These are phyloP conservation scores for Chymomyza amoena DNA, from an alignment of 2,888 invertebrate genomes.

Conservation along the genomic window DNA sequence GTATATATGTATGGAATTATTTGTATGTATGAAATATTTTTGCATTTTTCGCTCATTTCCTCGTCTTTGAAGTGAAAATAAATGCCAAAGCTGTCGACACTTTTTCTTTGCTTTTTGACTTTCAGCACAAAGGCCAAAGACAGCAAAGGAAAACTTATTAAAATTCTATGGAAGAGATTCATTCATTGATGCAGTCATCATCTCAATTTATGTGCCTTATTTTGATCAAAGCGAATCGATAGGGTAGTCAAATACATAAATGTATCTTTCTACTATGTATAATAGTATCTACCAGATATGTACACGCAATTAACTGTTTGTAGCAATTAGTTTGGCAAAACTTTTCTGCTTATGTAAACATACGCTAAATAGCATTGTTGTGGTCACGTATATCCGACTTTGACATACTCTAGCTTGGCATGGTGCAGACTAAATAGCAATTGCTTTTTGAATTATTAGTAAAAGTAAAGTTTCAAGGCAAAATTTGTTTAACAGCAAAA, in stretches of 20 bases:
- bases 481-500: no score
- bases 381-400: no score
- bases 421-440: neutral
- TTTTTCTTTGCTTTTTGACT: neutral
- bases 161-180: neutral
- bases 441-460: no score
- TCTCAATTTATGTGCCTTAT: slow-evolving; percentile 21
- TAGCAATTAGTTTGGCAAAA: neutral
- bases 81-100: slow-evolving; percentile 25
- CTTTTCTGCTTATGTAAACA: neutral
- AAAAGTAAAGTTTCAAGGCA: no score
- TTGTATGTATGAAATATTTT: neutral
- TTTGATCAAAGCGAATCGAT: slow-evolving; percentile 15
- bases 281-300: neutral
- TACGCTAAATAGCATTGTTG: no score
- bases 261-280: neutral
- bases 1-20: neutral
- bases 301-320: neutral
- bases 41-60: neutral
- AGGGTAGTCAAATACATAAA: neutral
- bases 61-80: slow-evolving; percentile 32
- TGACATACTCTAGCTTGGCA: no score
- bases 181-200: neutral
- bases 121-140: neutral
- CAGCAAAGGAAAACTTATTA: neutral